Conservation (phyloP, 1,140 invertebrate genomes). For the Rhyacophila brunnea region DNA sequence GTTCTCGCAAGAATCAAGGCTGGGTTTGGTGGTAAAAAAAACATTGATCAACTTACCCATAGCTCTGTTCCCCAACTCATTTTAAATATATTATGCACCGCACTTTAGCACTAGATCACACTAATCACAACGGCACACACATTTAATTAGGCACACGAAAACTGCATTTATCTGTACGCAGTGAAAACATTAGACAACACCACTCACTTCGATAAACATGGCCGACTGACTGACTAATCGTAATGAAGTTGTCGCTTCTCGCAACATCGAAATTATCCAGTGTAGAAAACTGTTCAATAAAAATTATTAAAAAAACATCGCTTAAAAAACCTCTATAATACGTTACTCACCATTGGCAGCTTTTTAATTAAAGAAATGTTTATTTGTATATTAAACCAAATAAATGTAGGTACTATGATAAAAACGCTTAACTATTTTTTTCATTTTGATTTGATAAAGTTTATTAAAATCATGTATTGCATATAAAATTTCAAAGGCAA, state of each 20-base stretch:
- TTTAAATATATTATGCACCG: slow-evolving; percentile 15
- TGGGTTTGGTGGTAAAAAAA: background rate
- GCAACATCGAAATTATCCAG: slow-evolving; percentile 1
- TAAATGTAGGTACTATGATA: too few relatives aligned
- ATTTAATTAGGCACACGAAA: slow-evolving; percentile 20
- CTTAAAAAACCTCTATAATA: too few relatives aligned
- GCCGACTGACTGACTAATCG: slow-evolving; percentile 25
- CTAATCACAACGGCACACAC: slow-evolving; percentile 25
- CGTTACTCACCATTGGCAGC: too few relatives aligned
- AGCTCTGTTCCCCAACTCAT: slow-evolving; percentile 35
- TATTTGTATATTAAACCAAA: too few relatives aligned
- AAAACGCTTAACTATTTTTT: too few relatives aligned
- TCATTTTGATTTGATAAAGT: too few relatives aligned
- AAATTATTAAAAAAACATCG: too few relatives aligned
- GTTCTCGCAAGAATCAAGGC: background rate
- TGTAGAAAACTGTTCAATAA: too few relatives aligned
- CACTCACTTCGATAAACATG: slow-evolving; percentile 20
- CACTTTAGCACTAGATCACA: slow-evolving; percentile 19
- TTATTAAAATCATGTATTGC: too few relatives aligned
- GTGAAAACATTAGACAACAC: slow-evolving; percentile 10
- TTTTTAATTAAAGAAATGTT: too few relatives aligned
- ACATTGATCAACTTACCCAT: slow-evolving; percentile 27
- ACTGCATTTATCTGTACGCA: slow-evolving; percentile 23
- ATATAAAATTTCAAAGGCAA: too few relatives aligned
- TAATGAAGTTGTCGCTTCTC: slow-evolving; percentile 11